Evolutionary conservation across 2,888 invertebrate species (phyloP), one percentile per base, ranked within the genome.

Genomic region (Ferrisia virgata): DNA sequence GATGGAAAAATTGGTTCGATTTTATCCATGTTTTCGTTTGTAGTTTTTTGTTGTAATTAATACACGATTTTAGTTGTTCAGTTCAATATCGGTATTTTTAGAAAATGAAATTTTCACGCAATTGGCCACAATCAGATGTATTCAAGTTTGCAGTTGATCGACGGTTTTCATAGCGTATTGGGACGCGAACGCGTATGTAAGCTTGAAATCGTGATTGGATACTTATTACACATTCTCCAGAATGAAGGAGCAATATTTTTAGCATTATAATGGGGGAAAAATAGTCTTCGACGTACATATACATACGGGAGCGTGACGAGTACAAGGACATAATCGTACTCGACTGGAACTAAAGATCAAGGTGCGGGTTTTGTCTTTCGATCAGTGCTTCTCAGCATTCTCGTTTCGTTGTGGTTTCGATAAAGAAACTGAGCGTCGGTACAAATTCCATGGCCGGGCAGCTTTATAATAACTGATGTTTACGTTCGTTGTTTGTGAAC

Each of bases 251-350:
- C 82, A 58, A 82, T 82, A 53, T 58, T 64, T 82, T 58, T 58
- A 82, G 82, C 39, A 82, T 64, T 69, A 69, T 39, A 36, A 36
- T 82, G 69, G 53, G 18, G 53, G 82, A 33, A 33, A 81, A 22
- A 43, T 79, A 79, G 25, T 79, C 39, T 79, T 25, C 15, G 79
- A 11, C n/a, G 31, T 80, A 53, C 69, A 25, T 69, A 82, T 43
- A 40, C 36, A 47, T 76, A 69, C 72, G 43, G 76, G 72, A 82
- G 82, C 69, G 82, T 76, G 82, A 82, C 82, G 82, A 82, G 69
- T 82, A 82, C 82, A 82, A 82, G 82, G 82, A 82, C 82, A 82
- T 69, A 82, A 69, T 82, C 40, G 82, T 82, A 82, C 82, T 82
- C 72, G 76, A 82, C 82, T 82, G 76, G 76, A 82, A 82, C 82